Conservation (phyloP, 2,888 invertebrate species). For the Lymantria dispar region DNA sequence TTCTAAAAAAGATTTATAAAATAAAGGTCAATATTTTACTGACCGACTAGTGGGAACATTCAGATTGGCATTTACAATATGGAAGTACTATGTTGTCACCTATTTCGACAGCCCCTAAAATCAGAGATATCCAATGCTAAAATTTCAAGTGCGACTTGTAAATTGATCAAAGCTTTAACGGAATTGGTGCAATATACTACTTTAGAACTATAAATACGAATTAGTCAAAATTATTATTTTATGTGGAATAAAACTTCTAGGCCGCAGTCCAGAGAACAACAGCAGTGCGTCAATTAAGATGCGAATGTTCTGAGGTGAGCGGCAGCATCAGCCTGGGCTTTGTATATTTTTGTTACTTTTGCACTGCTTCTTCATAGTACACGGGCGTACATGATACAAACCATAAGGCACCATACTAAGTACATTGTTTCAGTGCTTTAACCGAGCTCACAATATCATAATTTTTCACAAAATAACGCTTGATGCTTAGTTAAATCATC, state of each 20-base stretch:
- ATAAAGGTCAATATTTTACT: too few relatives aligned
- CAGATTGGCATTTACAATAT: not conserved
- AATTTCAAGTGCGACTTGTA: not conserved
- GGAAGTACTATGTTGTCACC: not conserved
- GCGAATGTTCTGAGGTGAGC: constrained; percentile 36
- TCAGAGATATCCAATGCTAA: too few relatives aligned
- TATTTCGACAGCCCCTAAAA: not conserved
- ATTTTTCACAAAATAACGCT: constrained; percentile 7
- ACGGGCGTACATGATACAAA: not conserved
- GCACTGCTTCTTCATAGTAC: constrained; percentile 10
- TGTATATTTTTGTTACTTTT: constrained; percentile 9
- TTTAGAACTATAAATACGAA: not conserved
- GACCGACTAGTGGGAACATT: not conserved
- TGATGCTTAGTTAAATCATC: constrained; percentile 6
- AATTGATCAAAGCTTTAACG: not conserved
- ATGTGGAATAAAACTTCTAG: constrained; percentile 26
- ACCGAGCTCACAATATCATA: constrained; percentile 1
- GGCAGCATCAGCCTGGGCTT: constrained; percentile 16
- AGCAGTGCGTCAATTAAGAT: constrained; percentile 18
- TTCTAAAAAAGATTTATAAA: too few relatives aligned
- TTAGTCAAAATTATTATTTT: constrained; percentile 7
- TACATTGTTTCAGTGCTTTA: constrained; percentile 2
- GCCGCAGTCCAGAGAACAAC: constrained; percentile 24
- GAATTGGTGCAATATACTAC: not conserved
- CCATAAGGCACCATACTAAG: not conserved